These are phyloP conservation scores for Zeuzera pyrina DNA, from an alignment of 2,888 invertebrate species.

Conservation along the genomic window DNA sequence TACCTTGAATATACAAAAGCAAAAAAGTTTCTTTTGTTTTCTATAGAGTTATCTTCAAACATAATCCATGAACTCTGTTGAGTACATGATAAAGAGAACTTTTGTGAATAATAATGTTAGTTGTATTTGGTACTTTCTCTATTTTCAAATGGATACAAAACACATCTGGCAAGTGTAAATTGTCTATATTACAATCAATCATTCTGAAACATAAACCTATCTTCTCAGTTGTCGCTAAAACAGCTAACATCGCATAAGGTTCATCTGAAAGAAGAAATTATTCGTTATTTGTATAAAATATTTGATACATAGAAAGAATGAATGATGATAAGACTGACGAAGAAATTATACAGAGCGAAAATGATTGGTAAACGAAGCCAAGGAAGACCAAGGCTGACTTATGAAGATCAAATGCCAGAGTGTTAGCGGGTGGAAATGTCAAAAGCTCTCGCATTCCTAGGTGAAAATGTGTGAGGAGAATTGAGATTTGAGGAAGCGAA, in stretches of 20 bases:
- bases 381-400: too few species aligned
- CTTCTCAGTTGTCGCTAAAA: slow-evolving; percentile 36
- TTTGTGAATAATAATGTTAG: slow-evolving; percentile 33
- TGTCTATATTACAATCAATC: slow-evolving; percentile 20
- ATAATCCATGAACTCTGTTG: slow-evolving; percentile 42
- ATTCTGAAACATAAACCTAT: slow-evolving; percentile 34
- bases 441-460: too few species aligned
- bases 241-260: slow-evolving; percentile 25
- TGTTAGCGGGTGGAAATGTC: too few species aligned
- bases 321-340: too few species aligned
- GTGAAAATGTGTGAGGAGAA: too few species aligned
- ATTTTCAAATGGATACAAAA: slow-evolving; percentile 37
- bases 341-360: too few species aligned
- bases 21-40: slow-evolving; percentile 14
- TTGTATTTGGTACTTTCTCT: slow-evolving; percentile 23
- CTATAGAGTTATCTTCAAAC: slow-evolving; percentile 22
- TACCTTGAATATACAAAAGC: slow-evolving; percentile 45
- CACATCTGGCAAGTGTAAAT: slow-evolving; percentile 22
- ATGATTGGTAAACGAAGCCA: too few species aligned
- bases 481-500: too few species aligned
- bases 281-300: background rate
- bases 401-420: too few species aligned
- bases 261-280: slow-evolving; percentile 27
- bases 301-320: too few species aligned
- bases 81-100: slow-evolving; percentile 41